Percentiles rank a stretch among this genome's conserved stretches.
Conservation (phyloP, 1,140 invertebrate genomes). For the Dendrolimus punctatus region DNA sequence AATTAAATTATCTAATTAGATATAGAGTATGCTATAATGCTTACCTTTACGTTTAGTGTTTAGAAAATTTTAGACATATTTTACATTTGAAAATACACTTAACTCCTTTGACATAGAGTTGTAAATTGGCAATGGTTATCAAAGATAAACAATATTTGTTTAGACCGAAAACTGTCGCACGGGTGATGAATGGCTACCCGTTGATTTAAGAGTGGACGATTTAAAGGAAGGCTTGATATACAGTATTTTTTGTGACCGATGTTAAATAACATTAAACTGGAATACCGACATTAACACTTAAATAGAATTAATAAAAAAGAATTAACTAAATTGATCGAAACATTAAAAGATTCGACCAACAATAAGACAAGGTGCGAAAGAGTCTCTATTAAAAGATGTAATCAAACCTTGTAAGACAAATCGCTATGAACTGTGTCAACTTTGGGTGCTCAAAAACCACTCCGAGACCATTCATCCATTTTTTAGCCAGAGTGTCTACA, state of each 20-base stretch:
- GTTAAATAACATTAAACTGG: constrained; percentile 48
- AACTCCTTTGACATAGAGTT: constrained; percentile 13
- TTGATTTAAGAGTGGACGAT: constrained; percentile 53
- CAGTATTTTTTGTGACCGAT: constrained; percentile 28
- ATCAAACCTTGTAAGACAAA: constrained; percentile 60
- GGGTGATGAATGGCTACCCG: constrained; percentile 46
- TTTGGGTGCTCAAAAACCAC: constrained; percentile 42
- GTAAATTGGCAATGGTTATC: constrained; percentile 9
- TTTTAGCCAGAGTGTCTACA: constrained; percentile 38
- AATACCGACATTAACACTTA: constrained; percentile 20
- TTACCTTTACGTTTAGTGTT: constrained; percentile 40
- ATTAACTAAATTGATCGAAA: constrained; percentile 9
- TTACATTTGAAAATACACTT: constrained; percentile 2
- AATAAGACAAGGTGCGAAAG: constrained; percentile 47
- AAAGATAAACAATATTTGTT: constrained; percentile 10
- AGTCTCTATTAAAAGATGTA: constrained; percentile 41
- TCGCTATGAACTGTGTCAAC: constrained; percentile 55
- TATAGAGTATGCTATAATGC: constrained; percentile 49
- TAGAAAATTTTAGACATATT: constrained; percentile 21
- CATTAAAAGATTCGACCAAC: constrained; percentile 31
- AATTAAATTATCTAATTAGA: constrained; percentile 60
- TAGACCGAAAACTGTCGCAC: constrained; percentile 35
- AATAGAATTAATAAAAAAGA: constrained; percentile 7
- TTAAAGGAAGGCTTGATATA: constrained; percentile 38
- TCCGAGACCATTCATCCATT: constrained; percentile 44